phyloP scores from a whole-genome alignment of 2,113 vertebrate species.

The Periophthalmodon schlosseri region DNA sequence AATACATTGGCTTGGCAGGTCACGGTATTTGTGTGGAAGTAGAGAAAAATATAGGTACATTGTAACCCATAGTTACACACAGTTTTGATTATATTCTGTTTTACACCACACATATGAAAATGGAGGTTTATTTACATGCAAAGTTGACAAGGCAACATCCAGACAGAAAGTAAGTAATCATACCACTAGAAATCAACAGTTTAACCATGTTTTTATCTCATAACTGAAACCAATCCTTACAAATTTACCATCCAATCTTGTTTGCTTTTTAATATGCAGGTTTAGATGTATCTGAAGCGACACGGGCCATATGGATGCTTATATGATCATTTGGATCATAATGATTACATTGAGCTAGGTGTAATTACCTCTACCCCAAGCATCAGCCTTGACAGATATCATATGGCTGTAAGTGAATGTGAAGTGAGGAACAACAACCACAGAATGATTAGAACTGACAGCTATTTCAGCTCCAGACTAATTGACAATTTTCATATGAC shows the following conservation, averaged over 20 bases:
- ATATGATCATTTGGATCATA: conserved; percentile 44
- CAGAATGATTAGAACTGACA: conserved; percentile 61
- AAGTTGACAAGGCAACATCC: background rate
- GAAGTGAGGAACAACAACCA: conserved; percentile 45
- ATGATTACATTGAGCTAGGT: conserved; percentile 49
- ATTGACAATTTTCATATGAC: conserved; percentile 68
- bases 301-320: conserved; percentile 52
- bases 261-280: conserved; percentile 23
- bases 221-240: background rate
- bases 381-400: conserved; percentile 61
- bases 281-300: conserved; percentile 25
- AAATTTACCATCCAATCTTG: background rate
- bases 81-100: too few relatives aligned
- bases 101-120: too few relatives aligned
- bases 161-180: background rate
- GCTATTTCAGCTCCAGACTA: conserved; percentile 53
- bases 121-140: too few relatives aligned
- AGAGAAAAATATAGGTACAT: too few relatives aligned
- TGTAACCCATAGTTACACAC: too few relatives aligned
- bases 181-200: background rate
- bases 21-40: too few relatives aligned
- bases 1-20: too few relatives aligned
- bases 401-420: conserved; percentile 35
- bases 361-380: conserved; percentile 56
- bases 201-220: background rate